Evolutionary conservation across 2,113 vertebrate species (phyloP).

Genomic region (Erythrocebus patas): DNA sequence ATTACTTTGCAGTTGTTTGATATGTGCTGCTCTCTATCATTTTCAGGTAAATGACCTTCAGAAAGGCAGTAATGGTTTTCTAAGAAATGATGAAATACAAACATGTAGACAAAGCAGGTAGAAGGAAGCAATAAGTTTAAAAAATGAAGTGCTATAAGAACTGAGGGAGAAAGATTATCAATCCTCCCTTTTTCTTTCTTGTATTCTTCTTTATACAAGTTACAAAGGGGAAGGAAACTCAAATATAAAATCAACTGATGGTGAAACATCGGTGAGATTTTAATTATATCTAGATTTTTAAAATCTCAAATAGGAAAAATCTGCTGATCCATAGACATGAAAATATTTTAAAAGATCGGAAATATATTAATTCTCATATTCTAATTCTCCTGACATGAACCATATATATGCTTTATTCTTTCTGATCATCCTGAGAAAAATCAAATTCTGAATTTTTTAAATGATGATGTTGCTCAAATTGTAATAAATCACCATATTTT

Average conservation of each 20-base stretch:
- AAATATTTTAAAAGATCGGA: conserved; percentile 65
- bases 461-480: background rate
- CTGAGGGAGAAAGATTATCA: background rate
- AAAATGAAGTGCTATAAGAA: background rate
- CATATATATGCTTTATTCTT: background rate
- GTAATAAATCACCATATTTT: background rate
- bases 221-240: background rate
- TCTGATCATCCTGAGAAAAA: background rate
- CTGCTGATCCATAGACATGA: conserved; percentile 55
- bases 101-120: background rate
- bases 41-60: conserved; percentile 62
- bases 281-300: conserved; percentile 57
- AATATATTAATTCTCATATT: conserved; percentile 49
- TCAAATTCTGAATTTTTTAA: background rate
- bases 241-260: background rate
- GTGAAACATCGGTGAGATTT: conserved; percentile 20
- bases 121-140: background rate
- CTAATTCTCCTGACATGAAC: conserved; percentile 17
- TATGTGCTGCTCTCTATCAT: background rate
- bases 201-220: background rate
- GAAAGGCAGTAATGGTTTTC: conserved; percentile 61
- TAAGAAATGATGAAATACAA: conserved; percentile 34
- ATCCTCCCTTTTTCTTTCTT: background rate
- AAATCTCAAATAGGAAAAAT: conserved; percentile 54
- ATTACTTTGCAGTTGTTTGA: conserved; percentile 54